Percentiles rank a stretch among this genome's conserved stretches.
Conservation (phyloP, 2,113 vertebrate genomes). For the Cephalopterus ornatus region DNA sequence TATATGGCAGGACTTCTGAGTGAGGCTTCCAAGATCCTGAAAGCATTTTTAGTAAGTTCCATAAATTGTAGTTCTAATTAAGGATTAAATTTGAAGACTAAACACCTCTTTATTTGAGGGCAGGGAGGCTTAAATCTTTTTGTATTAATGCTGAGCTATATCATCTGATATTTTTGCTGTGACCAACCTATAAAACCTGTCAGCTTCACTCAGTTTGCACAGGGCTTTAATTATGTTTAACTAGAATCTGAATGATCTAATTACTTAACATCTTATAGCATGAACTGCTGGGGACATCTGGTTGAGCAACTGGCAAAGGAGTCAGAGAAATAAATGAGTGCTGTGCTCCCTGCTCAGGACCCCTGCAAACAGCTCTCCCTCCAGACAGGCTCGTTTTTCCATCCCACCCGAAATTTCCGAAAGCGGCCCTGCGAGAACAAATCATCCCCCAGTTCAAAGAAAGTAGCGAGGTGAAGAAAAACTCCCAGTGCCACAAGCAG, state of each 20-base stretch:
- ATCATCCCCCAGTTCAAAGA: neutral
- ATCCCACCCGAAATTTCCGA: neutral
- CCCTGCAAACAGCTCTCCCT: neutral
- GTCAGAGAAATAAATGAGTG: neutral
- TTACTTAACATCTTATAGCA: slow-evolving; percentile 63
- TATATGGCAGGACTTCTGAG: neutral
- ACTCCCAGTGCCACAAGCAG: neutral
- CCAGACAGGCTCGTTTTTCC: neutral
- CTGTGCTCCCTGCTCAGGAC: neutral
- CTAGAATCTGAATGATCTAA: slow-evolving; percentile 63
- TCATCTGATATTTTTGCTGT: slow-evolving; percentile 60
- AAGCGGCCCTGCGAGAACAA: neutral
- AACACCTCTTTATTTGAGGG: slow-evolving; percentile 35
- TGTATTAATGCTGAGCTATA: slow-evolving; percentile 53
- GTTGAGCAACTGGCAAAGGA: slow-evolving; percentile 43
- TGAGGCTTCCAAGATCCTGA: neutral
- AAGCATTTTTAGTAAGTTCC: slow-evolving; percentile 1
- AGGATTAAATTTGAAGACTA: slow-evolving; percentile 23
- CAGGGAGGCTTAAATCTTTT: slow-evolving; percentile 25
- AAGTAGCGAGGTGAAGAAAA: neutral
- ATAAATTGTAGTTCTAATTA: slow-evolving; percentile 23
- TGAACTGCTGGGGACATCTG: slow-evolving; percentile 60
- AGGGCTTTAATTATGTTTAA: slow-evolving; percentile 68
- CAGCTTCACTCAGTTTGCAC: slow-evolving; percentile 64
- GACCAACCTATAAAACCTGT: slow-evolving; percentile 68